These are phyloP conservation scores for Acanthochromis polyacanthus DNA, from an alignment of 2,113 vertebrate species.

Conservation along the genomic window DNA sequence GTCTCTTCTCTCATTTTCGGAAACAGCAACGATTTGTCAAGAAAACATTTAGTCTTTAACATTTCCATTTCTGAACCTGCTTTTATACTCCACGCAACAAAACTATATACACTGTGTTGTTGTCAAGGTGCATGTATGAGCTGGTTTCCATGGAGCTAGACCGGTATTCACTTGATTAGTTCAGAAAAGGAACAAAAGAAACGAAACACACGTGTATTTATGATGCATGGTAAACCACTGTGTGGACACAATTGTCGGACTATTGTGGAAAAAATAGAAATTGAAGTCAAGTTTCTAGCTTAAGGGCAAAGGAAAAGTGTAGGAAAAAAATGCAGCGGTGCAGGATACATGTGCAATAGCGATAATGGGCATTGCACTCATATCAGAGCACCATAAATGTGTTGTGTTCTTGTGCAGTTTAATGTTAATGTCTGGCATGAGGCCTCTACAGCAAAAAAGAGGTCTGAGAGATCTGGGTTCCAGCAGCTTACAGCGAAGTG, in stretches of 20 bases:
- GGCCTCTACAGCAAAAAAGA: no score
- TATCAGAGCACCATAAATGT: no score
- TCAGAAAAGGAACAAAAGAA: not conserved
- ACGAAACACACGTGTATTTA: not conserved
- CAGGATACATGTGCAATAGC: no score
- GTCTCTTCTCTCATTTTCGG: not conserved
- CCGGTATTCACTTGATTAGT: not conserved
- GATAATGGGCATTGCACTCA: not conserved
- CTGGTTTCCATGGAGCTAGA: not conserved
- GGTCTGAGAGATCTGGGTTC: constrained; percentile 4
- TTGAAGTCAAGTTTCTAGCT: not conserved
- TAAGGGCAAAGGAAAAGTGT: not conserved
- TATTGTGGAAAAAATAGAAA: no score
- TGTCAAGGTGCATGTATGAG: not conserved
- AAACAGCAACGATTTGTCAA: not conserved
- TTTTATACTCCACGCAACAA: not conserved
- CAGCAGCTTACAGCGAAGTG: not conserved
- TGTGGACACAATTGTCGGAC: not conserved
- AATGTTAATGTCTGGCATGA: no score
- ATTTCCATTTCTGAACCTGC: not conserved
- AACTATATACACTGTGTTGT: not conserved
- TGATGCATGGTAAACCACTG: no score
- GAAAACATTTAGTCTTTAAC: not conserved
- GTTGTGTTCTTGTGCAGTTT: no score
- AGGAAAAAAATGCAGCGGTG: no score